Evolutionary conservation across 2,797 vertebrate genomes (phyloP).

Genomic region (Sternarchorhynchus goeldii): DNA sequence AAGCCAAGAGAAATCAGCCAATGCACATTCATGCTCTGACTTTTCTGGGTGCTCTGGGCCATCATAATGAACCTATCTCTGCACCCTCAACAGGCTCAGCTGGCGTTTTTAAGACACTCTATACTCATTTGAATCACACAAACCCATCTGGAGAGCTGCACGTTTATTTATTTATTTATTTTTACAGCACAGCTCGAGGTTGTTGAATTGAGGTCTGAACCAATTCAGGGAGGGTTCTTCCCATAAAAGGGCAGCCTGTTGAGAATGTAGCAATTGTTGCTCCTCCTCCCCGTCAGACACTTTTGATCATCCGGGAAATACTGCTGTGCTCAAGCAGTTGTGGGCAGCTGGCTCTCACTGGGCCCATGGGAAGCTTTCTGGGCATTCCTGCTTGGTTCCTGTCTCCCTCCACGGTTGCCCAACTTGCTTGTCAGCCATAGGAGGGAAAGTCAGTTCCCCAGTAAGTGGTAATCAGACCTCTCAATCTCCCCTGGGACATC

Average conservation of each 20-base stretch:
- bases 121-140: slow-evolving; percentile 16
- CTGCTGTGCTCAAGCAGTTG: not conserved
- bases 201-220: slow-evolving; percentile 26
- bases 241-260: slow-evolving; percentile 4
- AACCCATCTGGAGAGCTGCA: slow-evolving; percentile 18
- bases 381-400: not conserved
- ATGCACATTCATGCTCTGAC: slow-evolving; percentile 28
- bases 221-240: slow-evolving; percentile 16
- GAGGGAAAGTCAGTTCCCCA: slow-evolving; percentile 24
- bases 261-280: not conserved
- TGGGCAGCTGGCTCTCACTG: not conserved
- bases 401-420: not conserved
- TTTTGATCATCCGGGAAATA: too few species aligned
- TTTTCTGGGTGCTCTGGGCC: slow-evolving; percentile 2
- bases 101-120: slow-evolving; percentile 12
- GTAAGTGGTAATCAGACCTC: slow-evolving; percentile 34
- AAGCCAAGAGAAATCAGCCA: slow-evolving; percentile 23
- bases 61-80: slow-evolving; percentile 18
- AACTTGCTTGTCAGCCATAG: not conserved
- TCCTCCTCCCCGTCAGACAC: not conserved
- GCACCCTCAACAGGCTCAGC: slow-evolving; percentile 16
- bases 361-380: slow-evolving; percentile 2
- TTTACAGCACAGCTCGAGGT: not conserved
- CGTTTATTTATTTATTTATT: not conserved
- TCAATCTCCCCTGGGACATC: slow-evolving; percentile 30